These are phyloP conservation scores for Colaptes auratus DNA, from an alignment of 2,113 vertebrate species.

Conservation along the genomic window DNA sequence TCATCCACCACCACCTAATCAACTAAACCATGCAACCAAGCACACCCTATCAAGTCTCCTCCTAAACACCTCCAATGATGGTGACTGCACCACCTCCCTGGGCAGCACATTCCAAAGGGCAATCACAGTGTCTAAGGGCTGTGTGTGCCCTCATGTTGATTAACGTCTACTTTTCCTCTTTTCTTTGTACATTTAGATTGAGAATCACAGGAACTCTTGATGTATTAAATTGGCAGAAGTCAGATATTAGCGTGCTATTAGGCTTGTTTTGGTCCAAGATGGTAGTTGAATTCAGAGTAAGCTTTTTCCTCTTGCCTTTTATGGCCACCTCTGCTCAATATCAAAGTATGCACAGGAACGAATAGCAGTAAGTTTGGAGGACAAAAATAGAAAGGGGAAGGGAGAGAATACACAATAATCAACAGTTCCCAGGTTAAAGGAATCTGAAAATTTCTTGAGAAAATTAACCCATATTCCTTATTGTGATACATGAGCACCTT, in stretches of 20 bases:
- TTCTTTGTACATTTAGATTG: neutral
- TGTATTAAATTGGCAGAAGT: neutral
- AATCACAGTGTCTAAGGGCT: neutral
- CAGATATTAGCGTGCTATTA: neutral
- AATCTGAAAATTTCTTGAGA: neutral
- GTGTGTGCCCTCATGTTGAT: neutral
- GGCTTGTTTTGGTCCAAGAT: neutral
- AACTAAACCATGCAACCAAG: too few species aligned
- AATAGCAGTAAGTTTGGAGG: neutral
- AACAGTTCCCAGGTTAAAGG: neutral
- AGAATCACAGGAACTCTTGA: neutral
- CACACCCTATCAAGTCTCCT: too few species aligned
- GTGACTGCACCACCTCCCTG: too few species aligned
- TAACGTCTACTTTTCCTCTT: neutral
- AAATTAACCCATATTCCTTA: neutral
- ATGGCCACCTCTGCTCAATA: neutral
- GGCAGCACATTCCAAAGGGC: too few species aligned
- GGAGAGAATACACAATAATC: neutral
- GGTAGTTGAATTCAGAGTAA: neutral
- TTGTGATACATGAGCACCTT: neutral
- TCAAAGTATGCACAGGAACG: neutral
- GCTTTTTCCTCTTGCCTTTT: neutral
- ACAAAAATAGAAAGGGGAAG: neutral
- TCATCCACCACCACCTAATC: too few species aligned
- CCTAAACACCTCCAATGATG: too few species aligned